These are phyloP conservation scores for Todus mexicanus DNA, from an alignment of 2,797 vertebrate genomes.

Conservation along the genomic window DNA sequence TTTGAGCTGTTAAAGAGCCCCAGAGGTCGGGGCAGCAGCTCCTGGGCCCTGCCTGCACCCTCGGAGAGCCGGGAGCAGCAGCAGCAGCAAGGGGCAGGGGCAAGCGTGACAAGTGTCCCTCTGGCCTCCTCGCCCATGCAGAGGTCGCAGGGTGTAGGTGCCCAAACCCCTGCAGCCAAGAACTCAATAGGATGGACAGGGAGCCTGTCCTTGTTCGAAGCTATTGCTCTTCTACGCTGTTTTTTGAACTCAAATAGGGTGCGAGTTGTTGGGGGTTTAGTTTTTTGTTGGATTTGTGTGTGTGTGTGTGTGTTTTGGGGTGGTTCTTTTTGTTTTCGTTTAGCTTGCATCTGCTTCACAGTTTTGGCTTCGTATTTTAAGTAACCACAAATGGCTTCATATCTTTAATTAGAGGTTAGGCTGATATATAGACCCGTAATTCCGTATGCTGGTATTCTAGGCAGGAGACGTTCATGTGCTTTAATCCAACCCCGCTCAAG, in stretches of 20 bases:
- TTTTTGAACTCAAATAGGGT: not conserved
- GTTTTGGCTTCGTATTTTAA: not conserved
- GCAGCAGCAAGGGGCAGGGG: not conserved
- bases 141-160: not conserved
- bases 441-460: not conserved
- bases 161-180: too few species aligned
- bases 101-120: fast-evolving
- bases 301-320: not conserved
- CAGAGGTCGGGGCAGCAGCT: not conserved
- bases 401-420: not conserved
- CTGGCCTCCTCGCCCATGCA: fast-evolving
- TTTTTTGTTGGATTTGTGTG: not conserved
- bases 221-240: not conserved
- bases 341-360: not conserved
- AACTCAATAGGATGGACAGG: not conserved
- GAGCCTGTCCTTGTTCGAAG: fast-evolving
- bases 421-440: not conserved
- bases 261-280: not conserved
- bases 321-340: not conserved
- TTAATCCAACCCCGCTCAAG: not conserved
- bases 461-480: not conserved
- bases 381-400: not conserved
- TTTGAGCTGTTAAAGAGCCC: not conserved
- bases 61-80: not conserved
- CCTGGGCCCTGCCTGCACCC: not conserved